Evolutionary conservation across 2,113 vertebrate species (phyloP).

Genomic region (Cephalopholis sonnerati): DNA sequence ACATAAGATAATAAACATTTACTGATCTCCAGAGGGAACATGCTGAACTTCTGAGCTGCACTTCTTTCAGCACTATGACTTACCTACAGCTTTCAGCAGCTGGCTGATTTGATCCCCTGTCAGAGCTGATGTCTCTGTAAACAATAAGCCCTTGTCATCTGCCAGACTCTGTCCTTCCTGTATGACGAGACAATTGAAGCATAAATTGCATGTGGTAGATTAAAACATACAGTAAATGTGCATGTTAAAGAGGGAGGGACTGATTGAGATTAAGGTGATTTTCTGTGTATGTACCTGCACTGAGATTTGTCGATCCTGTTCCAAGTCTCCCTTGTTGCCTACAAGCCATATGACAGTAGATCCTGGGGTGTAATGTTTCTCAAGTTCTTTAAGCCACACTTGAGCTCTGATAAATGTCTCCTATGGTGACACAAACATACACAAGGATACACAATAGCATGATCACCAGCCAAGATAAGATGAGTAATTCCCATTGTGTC

Average conservation of each 20-base stretch:
- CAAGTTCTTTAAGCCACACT: conserved; percentile 86
- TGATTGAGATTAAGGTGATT: neutral
- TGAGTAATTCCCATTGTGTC: neutral
- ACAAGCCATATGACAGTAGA: conserved; percentile 85
- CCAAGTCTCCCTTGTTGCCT: conserved; percentile 87
- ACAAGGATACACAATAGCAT: neutral
- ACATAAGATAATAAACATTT: too few species aligned
- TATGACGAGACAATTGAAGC: neutral
- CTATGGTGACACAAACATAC: conserved; percentile 54
- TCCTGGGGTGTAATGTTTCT: conserved; percentile 73
- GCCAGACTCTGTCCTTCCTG: conserved; percentile 87
- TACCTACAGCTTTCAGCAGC: conserved; percentile 79
- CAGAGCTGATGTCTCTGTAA: conserved; percentile 87
- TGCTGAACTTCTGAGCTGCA: too few species aligned
- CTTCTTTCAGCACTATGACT: conserved; percentile 47
- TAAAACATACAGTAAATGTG: neutral
- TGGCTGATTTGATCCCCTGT: conserved; percentile 78
- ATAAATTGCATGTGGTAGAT: neutral
- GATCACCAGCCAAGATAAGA: neutral
- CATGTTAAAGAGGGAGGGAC: neutral
- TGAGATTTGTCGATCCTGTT: conserved; percentile 76
- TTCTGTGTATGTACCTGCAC: conserved; percentile 72
- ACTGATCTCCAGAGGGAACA: too few species aligned
- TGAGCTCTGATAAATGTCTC: conserved; percentile 82
- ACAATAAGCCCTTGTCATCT: conserved; percentile 74